A percentile compares a stretch with the other conserved stretches of the same genome.
Conservation (phyloP, 2,113 vertebrate species). For the Lagopus leucura region DNA sequence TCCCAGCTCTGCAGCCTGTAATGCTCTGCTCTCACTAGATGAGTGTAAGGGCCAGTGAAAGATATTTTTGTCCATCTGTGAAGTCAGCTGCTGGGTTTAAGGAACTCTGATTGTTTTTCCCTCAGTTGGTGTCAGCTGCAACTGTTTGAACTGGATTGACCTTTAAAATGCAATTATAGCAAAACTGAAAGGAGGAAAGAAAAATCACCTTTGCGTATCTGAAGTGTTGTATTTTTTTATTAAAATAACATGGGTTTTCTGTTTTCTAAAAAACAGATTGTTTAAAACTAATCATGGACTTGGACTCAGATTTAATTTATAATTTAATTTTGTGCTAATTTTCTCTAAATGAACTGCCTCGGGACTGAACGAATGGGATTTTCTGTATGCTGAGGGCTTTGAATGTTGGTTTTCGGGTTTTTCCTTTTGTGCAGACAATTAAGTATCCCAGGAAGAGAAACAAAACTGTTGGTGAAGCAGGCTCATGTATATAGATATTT, state of each 20-base stretch:
- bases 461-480: slow-evolving; percentile 20
- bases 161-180: not conserved
- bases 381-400: not conserved
- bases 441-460: not conserved
- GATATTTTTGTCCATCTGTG: not conserved
- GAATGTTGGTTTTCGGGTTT: not conserved
- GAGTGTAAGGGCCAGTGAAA: not conserved
- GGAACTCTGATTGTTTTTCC: not conserved
- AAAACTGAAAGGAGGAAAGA: not conserved
- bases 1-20: not conserved
- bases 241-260: not conserved
- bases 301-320: slow-evolving; percentile 33
- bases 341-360: slow-evolving; percentile 25
- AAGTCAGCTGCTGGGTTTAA: not conserved
- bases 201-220: not conserved
- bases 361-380: not conserved
- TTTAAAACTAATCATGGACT: slow-evolving; percentile 28
- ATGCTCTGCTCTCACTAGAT: not conserved
- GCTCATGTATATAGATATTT: not conserved
- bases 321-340: slow-evolving; percentile 39
- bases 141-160: not conserved
- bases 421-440: not conserved
- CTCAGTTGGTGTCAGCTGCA: not conserved
- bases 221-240: not conserved
- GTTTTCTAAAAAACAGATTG: slow-evolving; percentile 26